Percentiles rank a stretch among this genome's conserved stretches.
Evolutionary conservation across 2,797 vertebrate species (phyloP).

Genomic region (Rhinoraja longicauda): DNA sequence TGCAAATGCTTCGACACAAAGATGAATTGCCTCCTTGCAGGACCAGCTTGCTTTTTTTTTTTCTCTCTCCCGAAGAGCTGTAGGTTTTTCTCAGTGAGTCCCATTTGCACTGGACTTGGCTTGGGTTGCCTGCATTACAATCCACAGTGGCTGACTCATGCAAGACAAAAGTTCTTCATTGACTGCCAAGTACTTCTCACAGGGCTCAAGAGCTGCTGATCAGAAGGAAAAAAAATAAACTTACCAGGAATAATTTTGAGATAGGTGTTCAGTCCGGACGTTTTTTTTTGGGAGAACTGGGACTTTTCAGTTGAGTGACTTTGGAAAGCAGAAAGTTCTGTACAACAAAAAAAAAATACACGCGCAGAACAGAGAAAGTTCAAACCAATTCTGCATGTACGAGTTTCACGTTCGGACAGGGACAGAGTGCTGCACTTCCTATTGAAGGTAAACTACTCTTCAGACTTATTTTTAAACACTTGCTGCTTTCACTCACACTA

Average conservation of each 20-base stretch:
- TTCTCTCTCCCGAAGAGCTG: conserved; percentile 48
- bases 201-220: conserved; percentile 51
- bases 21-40: conserved; percentile 58
- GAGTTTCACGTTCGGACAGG: not conserved
- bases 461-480: not conserved
- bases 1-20: conserved; percentile 54
- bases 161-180: conserved; percentile 79
- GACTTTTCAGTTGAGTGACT: not conserved
- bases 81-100: conserved; percentile 63
- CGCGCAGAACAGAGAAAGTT: not conserved
- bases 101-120: conserved; percentile 61
- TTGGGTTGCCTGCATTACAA: conserved; percentile 70
- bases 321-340: not conserved
- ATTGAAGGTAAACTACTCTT: not conserved
- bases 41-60: conserved; percentile 44
- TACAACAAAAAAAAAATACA: too few species aligned
- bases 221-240: conserved; percentile 43
- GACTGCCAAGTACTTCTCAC: conserved; percentile 70
- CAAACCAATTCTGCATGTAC: not conserved
- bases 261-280: not conserved
- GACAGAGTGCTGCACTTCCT: not conserved
- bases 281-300: not conserved
- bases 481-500: not conserved
- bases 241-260: not conserved
- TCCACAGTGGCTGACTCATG: conserved; percentile 63